These are phyloP conservation scores for Metopolophium dirhodum DNA, from an alignment of 1,140 invertebrate species.

Conservation along the genomic window DNA sequence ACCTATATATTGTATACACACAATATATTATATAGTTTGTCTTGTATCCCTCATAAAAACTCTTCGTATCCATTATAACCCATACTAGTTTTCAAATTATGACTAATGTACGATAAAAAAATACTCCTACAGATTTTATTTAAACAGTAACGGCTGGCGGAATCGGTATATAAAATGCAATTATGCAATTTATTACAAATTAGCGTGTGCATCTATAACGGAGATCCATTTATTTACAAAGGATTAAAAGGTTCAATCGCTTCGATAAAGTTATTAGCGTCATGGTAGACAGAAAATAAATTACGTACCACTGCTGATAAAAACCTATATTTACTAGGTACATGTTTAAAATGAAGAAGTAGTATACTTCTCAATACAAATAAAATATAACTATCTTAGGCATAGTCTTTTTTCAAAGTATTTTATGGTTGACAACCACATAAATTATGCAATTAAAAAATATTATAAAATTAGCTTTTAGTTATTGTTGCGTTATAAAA, in stretches of 20 bases:
- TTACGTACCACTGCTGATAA: neutral
- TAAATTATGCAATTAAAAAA: neutral
- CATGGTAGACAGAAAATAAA: neutral
- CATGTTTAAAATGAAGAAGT: neutral
- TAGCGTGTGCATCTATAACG: neutral
- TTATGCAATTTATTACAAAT: neutral
- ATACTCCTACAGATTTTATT: neutral
- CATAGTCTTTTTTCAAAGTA: neutral
- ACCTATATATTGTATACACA: neutral
- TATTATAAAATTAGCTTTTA: neutral
- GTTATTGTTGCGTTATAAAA: neutral
- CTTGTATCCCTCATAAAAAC: neutral
- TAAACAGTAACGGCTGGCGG: neutral
- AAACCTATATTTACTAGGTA: neutral
- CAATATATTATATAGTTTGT: neutral
- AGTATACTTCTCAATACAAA: neutral
- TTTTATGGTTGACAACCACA: neutral
- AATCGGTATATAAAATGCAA: neutral
- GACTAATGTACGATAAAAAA: neutral
- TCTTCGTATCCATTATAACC: neutral
- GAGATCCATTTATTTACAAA: neutral
- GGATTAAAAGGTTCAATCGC: neutral
- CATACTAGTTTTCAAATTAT: neutral
- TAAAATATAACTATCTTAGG: neutral
- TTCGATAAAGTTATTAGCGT: neutral